phyloP scores from a whole-genome alignment of 2,888 invertebrate genomes.

The Aproaerema taeniolella region DNA sequence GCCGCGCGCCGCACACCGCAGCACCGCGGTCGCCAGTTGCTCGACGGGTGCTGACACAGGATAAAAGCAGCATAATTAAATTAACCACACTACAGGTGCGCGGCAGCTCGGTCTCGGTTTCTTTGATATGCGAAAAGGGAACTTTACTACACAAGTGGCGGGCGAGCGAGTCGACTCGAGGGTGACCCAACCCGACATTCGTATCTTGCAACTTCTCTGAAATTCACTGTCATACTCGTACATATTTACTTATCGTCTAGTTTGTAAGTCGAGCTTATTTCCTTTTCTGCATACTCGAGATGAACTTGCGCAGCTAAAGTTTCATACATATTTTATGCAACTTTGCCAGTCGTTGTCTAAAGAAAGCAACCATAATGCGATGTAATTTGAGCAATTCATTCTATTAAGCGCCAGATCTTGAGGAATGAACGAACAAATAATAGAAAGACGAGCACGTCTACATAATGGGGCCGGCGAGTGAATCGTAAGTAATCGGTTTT shows the following conservation, averaged over 20 bases:
- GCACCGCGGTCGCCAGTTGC: slow-evolving; percentile 2
- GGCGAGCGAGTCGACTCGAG: slow-evolving; percentile 5
- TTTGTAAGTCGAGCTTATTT: neutral
- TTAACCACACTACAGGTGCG: slow-evolving; percentile 31
- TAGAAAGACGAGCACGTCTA: slow-evolving; percentile 29
- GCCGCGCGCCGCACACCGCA: neutral
- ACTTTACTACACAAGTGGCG: slow-evolving; percentile 19
- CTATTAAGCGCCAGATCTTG: slow-evolving; percentile 20
- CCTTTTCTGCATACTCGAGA: neutral
- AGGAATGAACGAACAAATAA: slow-evolving; percentile 25
- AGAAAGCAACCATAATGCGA: slow-evolving; percentile 18
- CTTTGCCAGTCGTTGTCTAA: slow-evolving; percentile 2
- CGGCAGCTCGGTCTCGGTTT: slow-evolving; percentile 27
- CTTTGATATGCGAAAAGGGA: slow-evolving; percentile 27
- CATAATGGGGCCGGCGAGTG: slow-evolving; percentile 36
- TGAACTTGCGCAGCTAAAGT: neutral
- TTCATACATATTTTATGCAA: slow-evolving; percentile 1
- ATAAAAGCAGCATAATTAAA: slow-evolving; percentile 32
- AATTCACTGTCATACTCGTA: neutral
- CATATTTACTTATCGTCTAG: neutral
- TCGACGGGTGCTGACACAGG: slow-evolving; percentile 12
- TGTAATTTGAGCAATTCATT: slow-evolving; percentile 22
- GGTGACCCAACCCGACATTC: neutral
- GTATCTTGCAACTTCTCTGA: slow-evolving; percentile 1
- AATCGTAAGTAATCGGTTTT: slow-evolving; percentile 30